Evolutionary conservation across 2,113 vertebrate species (phyloP).

Genomic region (Pseudolaguvia tuberculata): DNA sequence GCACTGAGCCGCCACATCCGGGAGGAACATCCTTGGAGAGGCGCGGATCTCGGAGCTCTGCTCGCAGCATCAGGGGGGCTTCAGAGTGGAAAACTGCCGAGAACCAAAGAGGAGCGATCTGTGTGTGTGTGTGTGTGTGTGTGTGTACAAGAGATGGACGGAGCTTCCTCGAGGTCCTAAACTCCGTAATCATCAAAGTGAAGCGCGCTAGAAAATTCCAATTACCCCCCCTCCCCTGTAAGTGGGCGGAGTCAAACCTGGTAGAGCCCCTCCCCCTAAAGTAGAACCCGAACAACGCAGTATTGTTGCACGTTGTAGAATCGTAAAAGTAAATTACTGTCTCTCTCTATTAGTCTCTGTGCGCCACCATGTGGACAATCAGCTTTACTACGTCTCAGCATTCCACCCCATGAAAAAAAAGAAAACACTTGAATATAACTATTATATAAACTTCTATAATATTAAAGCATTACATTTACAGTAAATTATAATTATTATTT

Average conservation of each 20-base stretch:
- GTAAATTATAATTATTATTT: neutral
- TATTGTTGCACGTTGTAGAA: too few species aligned
- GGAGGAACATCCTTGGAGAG: slow-evolving; percentile 78
- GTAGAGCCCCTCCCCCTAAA: neutral
- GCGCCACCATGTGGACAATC: neutral
- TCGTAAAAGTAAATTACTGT: too few species aligned
- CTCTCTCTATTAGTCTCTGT: too few species aligned
- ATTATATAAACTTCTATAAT: too few species aligned
- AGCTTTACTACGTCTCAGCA: neutral
- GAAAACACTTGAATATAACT: too few species aligned
- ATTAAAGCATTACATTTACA: neutral
- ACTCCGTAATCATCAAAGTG: slow-evolving; percentile 10
- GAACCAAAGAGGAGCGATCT: neutral
- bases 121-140: neutral
- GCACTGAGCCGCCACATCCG: slow-evolving; percentile 67
- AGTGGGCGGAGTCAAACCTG: neutral
- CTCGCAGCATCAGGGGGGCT: slow-evolving; percentile 20
- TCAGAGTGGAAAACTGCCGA: neutral
- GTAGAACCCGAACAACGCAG: too few species aligned
- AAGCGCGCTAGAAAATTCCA: neutral
- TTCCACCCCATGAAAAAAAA: too few species aligned
- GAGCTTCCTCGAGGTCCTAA: slow-evolving; percentile 16
- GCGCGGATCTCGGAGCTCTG: slow-evolving; percentile 22
- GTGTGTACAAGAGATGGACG: neutral
- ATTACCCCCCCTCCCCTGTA: neutral